Base-by-base conservation (phyloP, 1,140 invertebrate species). In the Euschistus heros region DNA sequence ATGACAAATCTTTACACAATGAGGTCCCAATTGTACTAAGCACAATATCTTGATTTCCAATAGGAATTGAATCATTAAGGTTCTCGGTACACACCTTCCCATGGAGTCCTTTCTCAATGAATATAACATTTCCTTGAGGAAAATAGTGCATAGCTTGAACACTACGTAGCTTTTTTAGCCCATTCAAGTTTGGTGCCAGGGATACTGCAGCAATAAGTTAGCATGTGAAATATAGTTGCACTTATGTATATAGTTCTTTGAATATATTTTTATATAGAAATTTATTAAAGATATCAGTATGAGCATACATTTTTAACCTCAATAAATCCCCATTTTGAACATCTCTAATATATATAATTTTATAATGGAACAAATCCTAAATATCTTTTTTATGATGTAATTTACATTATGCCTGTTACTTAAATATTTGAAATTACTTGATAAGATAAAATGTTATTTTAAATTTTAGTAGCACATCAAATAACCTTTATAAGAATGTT, bases 31-130 rank as follows among this genome's bases (percentile, higher is more conserved):
- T 85, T 2, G 83, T 86, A 68, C 83, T 76, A 1, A 86, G 74
- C 44, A 83, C 79, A 52, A 74, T 76, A 63, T 79, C 75, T 68
- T 77, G 78, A 72, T 80, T 78, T 63, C 76, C 77, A 27, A 73
- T 71, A 5, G 77, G 76, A 18, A 83, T 68, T 20, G 79, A 81
- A 37, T 75, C 73, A 55, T 69, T 68, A 5, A 73, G 61, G 33
- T 71, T 72, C 63, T 87, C 87, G 27, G 86, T 84, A 70, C 90
- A 92, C 22, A 92, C 76, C 75, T 91, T 91, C 37, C 88, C 89
- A 20, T 82, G 75, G n/a, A 80, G 80, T 10, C 89, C 89, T 70
- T 88, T 87, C 75, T 92, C 88, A 63, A 87, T 87, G 77, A 89
- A 92, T 62, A 90, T 80, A 0, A 90, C 86, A 74, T 85, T 91